These are phyloP conservation scores for Drosophila sturtevanti DNA, from an alignment of 1,140 invertebrate genomes.

Conservation along the genomic window DNA sequence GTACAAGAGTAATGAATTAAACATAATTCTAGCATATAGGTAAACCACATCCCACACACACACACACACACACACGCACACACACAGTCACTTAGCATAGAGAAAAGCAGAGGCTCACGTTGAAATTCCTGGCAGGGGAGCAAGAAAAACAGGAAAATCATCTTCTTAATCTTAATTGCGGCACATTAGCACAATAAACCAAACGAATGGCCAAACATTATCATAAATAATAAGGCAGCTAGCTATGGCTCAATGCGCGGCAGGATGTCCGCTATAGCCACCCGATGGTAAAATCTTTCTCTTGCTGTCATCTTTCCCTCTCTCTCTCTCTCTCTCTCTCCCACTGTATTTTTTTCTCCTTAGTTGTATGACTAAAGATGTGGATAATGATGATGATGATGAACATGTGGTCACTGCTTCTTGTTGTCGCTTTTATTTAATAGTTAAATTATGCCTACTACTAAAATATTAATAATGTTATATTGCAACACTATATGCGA, in stretches of 20 bases:
- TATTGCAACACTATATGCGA: conserved; percentile 54
- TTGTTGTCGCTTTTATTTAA: conserved; percentile 39
- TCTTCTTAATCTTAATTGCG: conserved; percentile 81
- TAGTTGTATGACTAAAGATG: too few species aligned
- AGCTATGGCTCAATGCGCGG: conserved; percentile 66
- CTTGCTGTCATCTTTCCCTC: conserved; percentile 2
- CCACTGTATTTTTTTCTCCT: not conserved
- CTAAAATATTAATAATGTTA: conserved; percentile 75
- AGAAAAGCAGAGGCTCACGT: not conserved
- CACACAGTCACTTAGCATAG: conserved; percentile 16
- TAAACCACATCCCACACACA: not conserved
- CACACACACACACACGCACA: conserved; percentile 4
- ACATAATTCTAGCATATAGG: not conserved
- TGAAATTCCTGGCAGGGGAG: conserved; percentile 8
- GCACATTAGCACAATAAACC: conserved; percentile 81
- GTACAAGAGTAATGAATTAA: not conserved
- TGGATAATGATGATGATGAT: not conserved
- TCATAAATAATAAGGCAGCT: conserved; percentile 77
- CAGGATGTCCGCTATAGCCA: conserved; percentile 61
- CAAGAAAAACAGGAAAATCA: conserved; percentile 58
- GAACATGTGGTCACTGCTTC: conserved; percentile 24
- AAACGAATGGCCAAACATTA: conserved; percentile 81
- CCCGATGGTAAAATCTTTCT: not conserved
- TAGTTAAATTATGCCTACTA: conserved; percentile 45
- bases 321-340: not conserved